A percentile compares a stretch with the other conserved stretches of the same genome.
phyloP scores from a whole-genome alignment of 1,140 invertebrate genomes.

The Bilobella aurantiaca region DNA sequence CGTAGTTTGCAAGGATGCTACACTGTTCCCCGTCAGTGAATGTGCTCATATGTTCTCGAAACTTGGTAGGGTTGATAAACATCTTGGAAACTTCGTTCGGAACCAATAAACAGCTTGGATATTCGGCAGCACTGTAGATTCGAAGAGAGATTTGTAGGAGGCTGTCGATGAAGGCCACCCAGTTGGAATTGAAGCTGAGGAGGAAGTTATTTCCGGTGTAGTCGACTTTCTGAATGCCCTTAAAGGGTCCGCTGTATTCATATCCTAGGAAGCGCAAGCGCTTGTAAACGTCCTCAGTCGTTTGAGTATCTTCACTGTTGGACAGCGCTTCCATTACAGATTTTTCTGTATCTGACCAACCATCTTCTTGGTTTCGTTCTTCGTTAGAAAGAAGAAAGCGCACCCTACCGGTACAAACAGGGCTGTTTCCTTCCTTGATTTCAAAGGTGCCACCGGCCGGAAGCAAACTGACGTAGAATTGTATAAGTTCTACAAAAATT shows the following conservation, averaged over 20 bases:
- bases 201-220: not conserved
- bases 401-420: not conserved
- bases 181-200: not conserved
- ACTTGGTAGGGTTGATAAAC: not conserved
- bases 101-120: not conserved
- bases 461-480: not conserved
- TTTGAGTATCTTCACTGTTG: not conserved
- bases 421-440: not conserved
- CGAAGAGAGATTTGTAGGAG: not conserved
- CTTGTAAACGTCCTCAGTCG: not conserved
- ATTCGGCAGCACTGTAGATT: not conserved
- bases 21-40: not conserved
- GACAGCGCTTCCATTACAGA: not conserved
- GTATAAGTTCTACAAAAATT: not conserved
- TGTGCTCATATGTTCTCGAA: not conserved
- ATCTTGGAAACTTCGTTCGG: not conserved
- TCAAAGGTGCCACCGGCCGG: not conserved
- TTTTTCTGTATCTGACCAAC: not conserved
- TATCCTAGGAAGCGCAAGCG: not conserved
- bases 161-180: not conserved
- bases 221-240: not conserved
- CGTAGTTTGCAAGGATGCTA: not conserved
- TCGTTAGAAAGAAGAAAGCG: not conserved
- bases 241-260: not conserved
- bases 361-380: not conserved